These are phyloP conservation scores for Bombus picipes DNA, from an alignment of 1,140 invertebrate species.

Conservation along the genomic window DNA sequence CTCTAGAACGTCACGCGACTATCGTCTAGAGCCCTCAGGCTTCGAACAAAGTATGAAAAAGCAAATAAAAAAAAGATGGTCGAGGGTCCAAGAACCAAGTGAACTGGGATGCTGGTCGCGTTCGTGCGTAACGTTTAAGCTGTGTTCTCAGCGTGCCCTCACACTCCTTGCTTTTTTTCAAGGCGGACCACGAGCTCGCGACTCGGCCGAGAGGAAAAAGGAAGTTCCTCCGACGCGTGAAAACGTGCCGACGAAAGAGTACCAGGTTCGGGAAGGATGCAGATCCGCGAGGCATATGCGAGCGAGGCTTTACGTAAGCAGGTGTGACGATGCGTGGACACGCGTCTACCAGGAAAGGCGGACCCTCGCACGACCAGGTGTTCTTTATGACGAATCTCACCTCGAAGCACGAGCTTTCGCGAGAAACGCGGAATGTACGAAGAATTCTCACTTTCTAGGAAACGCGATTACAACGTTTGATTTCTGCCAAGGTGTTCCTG, in stretches of 20 bases:
- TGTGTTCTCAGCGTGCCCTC: constrained; percentile 71
- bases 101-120: constrained; percentile 20
- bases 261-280: constrained; percentile 56
- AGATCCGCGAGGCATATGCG: constrained; percentile 64
- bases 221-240: constrained; percentile 41
- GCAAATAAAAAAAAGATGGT: background rate
- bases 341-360: constrained; percentile 80
- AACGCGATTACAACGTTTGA: background rate
- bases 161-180: constrained; percentile 58
- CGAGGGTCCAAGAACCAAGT: background rate
- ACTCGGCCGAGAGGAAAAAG: constrained; percentile 9
- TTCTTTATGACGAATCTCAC: constrained; percentile 75
- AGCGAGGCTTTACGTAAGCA: constrained; percentile 78
- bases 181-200: constrained; percentile 14
- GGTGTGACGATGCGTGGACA: constrained; percentile 82
- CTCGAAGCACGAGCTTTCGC: constrained; percentile 49
- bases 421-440: constrained; percentile 30
- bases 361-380: constrained; percentile 73
- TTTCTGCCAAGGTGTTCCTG: background rate
- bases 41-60: background rate
- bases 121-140: constrained; percentile 67
- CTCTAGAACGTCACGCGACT: background rate
- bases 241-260: constrained; percentile 49
- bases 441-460: background rate
- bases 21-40: background rate